Evolutionary conservation across 1,140 invertebrate genomes (phyloP).

Genomic region (Brachionus calyciflorus): DNA sequence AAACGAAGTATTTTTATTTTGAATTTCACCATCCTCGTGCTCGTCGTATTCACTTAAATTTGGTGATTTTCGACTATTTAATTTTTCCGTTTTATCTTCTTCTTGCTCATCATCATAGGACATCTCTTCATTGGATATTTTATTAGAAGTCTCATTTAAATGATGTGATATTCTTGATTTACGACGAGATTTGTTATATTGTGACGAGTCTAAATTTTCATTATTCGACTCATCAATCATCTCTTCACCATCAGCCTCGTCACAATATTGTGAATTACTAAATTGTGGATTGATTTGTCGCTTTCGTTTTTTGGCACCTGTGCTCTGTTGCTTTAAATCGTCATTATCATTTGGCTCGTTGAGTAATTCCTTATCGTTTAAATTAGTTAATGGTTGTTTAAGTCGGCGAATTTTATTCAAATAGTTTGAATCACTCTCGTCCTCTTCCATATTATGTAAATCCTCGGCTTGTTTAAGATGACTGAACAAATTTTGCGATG

Average conservation of each 20-base stretch:
- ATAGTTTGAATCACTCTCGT: conserved; percentile 44
- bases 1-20: background rate
- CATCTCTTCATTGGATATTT: background rate
- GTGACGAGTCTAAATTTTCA: conserved; percentile 7
- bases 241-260: conserved; percentile 38
- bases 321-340: background rate
- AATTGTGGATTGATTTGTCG: background rate
- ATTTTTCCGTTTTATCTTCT: background rate
- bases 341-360: background rate
- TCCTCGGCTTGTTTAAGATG: background rate
- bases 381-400: background rate
- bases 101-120: background rate
- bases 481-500: background rate
- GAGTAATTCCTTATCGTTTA: background rate
- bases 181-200: background rate
- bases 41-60: conserved; percentile 20
- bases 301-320: conserved; percentile 43
- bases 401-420: conserved; percentile 35
- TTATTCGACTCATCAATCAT: conserved; percentile 25
- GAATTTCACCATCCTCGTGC: background rate
- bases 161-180: conserved; percentile 21
- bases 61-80: background rate
- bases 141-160: conserved; percentile 6
- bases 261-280: background rate
- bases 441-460: background rate